Evolutionary conservation across 1,140 invertebrate species (phyloP).

Genomic region (Saxidomus purpurata): DNA sequence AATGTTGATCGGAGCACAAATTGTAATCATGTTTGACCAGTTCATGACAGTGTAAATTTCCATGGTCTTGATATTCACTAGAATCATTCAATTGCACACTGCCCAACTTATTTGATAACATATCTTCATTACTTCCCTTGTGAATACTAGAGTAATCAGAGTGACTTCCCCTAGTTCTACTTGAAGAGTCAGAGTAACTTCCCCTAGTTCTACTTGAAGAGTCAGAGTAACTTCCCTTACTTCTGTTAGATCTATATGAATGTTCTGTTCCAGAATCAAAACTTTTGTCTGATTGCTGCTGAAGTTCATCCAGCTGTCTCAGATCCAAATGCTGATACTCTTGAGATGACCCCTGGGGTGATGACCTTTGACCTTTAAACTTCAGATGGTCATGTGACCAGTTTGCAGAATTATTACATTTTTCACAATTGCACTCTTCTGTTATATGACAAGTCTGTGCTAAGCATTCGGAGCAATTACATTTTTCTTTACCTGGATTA

Average conservation of each 20-base stretch:
- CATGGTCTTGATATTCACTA: not conserved
- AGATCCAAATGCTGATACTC: not conserved
- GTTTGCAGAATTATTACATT: not conserved
- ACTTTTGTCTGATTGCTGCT: conserved; percentile 13
- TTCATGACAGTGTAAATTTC: not conserved
- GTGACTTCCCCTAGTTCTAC: conserved; percentile 15
- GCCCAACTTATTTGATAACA: not conserved
- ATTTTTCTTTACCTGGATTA: not conserved
- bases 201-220: not conserved
- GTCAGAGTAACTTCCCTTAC: conserved; percentile 36
- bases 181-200: conserved; percentile 13
- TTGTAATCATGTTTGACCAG: not conserved
- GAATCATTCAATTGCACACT: conserved; percentile 19
- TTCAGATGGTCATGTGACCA: not conserved
- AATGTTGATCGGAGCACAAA: not conserved
- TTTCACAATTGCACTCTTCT: not conserved
- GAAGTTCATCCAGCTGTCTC: not conserved
- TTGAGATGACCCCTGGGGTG: conserved; percentile 25
- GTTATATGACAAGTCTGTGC: not conserved
- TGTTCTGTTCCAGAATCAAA: conserved; percentile 32
- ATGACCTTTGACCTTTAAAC: not conserved
- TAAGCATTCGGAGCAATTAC: conserved; percentile 21
- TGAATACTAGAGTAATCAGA: conserved; percentile 19
- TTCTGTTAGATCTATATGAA: conserved; percentile 8
- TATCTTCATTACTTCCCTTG: conserved; percentile 1